Percentiles rank a stretch among this genome's conserved stretches.
Conservation (phyloP, 30 jellyfish, hydroid and myxozoan genomes). For the Turritopsis dohrnii region DNA sequence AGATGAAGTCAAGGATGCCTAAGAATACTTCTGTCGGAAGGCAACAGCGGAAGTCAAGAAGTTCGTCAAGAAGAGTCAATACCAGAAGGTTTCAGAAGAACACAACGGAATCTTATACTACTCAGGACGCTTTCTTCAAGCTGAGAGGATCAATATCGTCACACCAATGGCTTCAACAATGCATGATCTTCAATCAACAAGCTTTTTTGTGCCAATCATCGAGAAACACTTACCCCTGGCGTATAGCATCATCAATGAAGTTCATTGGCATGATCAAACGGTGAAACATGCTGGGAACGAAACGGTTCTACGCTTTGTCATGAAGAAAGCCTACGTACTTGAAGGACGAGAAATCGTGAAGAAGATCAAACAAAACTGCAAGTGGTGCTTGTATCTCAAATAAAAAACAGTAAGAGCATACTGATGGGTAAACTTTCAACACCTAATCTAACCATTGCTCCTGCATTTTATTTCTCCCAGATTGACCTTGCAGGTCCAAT, state of each 20-base stretch:
- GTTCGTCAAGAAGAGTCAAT: not conserved
- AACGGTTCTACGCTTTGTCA: not conserved
- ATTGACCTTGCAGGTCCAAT: not conserved
- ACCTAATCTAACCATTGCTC: not conserved
- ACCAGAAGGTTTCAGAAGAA: not conserved
- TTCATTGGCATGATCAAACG: not conserved
- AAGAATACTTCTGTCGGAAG: not conserved
- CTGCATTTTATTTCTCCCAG: not conserved
- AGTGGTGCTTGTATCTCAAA: not conserved
- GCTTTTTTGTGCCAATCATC: constrained; percentile 1
- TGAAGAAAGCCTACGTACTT: not conserved
- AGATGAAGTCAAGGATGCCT: not conserved
- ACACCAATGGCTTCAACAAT: not conserved
- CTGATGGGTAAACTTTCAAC: constrained; percentile 1
- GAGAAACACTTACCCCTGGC: not conserved
- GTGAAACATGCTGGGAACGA: not conserved
- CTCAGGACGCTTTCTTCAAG: not conserved
- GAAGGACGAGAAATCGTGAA: not conserved
- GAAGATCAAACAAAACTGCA: not conserved
- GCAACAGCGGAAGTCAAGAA: not conserved
- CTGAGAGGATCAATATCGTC: not conserved
- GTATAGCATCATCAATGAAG: not conserved
- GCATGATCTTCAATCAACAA: not conserved
- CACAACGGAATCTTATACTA: not conserved
- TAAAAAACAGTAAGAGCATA: not conserved